phyloP scores from a whole-genome alignment of 2,888 invertebrate genomes.

The Polyommatus icarus region DNA sequence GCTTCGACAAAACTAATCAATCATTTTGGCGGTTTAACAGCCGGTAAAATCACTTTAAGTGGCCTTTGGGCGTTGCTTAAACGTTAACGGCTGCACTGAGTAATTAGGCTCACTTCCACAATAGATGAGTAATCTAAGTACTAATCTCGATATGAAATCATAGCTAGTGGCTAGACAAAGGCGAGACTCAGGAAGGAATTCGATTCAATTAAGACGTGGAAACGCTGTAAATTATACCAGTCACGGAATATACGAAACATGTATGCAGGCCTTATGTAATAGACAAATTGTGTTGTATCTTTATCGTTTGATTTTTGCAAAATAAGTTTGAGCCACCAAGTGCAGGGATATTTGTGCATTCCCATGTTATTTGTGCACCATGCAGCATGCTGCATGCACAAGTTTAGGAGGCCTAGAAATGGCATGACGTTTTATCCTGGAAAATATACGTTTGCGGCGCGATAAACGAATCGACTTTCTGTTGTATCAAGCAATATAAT shows the following conservation, averaged over 20 bases:
- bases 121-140: slow-evolving; percentile 38
- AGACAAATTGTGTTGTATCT: neutral
- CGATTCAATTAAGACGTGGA: slow-evolving; percentile 59
- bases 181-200: slow-evolving; percentile 59
- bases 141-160: slow-evolving; percentile 42
- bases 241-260: slow-evolving; percentile 49
- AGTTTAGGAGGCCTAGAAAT: too few relatives aligned
- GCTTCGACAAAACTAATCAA: neutral
- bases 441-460: too few relatives aligned
- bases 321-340: too few relatives aligned
- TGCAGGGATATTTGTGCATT: too few relatives aligned
- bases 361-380: too few relatives aligned
- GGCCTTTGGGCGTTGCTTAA: neutral
- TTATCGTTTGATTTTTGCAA: neutral
- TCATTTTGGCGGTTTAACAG: slow-evolving; percentile 13
- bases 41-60: neutral
- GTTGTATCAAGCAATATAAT: too few relatives aligned
- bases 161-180: slow-evolving; percentile 50
- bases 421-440: too few relatives aligned
- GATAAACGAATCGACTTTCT: too few relatives aligned
- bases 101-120: slow-evolving; percentile 21
- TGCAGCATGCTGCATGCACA: too few relatives aligned
- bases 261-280: slow-evolving; percentile 36
- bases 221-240: slow-evolving; percentile 56
- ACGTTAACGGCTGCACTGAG: neutral